These are phyloP conservation scores for Sipha maydis DNA, from an alignment of 2,888 invertebrate species.

Conservation along the genomic window DNA sequence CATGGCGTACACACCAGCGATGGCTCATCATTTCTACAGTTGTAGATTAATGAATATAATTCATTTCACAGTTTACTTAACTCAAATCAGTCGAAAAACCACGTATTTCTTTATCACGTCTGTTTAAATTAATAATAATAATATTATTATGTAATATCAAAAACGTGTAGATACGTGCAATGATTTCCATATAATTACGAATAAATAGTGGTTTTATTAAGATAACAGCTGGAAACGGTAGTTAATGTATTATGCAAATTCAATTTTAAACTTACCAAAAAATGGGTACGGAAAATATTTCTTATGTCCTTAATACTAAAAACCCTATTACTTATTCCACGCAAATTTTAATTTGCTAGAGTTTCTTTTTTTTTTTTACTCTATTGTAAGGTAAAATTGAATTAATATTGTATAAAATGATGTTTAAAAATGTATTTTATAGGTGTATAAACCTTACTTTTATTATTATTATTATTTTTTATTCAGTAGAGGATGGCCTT, in stretches of 20 bases:
- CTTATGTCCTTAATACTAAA: conserved; percentile 42
- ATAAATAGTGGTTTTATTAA: conserved; percentile 37
- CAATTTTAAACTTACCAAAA: conserved; percentile 50
- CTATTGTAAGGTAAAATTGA: conserved; percentile 30
- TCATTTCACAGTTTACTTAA: too few species aligned
- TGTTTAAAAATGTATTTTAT: conserved; percentile 13
- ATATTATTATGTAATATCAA: too few species aligned
- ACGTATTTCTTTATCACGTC: too few species aligned
- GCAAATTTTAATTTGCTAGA: conserved; percentile 34
- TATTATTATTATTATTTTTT: conserved; percentile 5
- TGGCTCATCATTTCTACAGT: too few species aligned
- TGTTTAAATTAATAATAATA: too few species aligned
- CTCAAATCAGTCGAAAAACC: too few species aligned
- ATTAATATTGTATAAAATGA: conserved; percentile 4
- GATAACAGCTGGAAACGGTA: conserved; percentile 53
- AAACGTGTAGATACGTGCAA: background rate
- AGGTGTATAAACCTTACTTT: conserved; percentile 7
- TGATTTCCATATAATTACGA: conserved; percentile 4
- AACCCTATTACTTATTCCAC: conserved; percentile 31
- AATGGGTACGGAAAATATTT: conserved; percentile 15
- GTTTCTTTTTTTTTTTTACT: conserved; percentile 8
- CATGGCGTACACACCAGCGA: too few species aligned
- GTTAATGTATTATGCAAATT: conserved; percentile 58
- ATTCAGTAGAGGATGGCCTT: background rate
- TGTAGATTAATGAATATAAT: too few species aligned